Evolutionary conservation across 2,888 invertebrate species (phyloP).

Genomic region (Phymatocera aterrima): DNA sequence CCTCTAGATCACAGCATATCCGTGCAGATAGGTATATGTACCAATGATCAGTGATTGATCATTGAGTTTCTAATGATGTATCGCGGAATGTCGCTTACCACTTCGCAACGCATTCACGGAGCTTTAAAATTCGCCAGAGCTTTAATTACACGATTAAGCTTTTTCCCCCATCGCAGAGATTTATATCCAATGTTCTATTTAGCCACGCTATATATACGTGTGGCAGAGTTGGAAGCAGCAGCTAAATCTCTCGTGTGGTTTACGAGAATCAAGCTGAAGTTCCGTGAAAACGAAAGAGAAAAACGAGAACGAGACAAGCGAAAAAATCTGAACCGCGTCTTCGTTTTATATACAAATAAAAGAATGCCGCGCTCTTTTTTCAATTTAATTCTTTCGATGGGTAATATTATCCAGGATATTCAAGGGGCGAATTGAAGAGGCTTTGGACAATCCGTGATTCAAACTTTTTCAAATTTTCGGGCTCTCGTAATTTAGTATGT

Average conservation of each 20-base stretch:
- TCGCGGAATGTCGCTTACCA: background rate
- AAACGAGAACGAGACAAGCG: too few relatives aligned
- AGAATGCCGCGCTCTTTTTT: background rate
- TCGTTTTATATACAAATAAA: background rate
- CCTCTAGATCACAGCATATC: background rate
- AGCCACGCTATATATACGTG: background rate
- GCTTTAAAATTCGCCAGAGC: background rate
- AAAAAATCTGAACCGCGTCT: background rate
- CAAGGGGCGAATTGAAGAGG: background rate
- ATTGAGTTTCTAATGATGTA: background rate
- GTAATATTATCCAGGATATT: background rate
- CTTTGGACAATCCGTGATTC: background rate
- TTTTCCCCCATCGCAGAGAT: conserved; percentile 13
- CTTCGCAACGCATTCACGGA: background rate
- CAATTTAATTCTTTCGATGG: background rate
- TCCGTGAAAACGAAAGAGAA: background rate
- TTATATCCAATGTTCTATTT: background rate
- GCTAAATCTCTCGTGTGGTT: conserved; percentile 31
- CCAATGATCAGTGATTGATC: background rate
- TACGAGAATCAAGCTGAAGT: conserved; percentile 21
- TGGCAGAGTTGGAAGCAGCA: background rate
- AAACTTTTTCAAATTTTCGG: conserved; percentile 21
- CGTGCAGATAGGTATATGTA: background rate
- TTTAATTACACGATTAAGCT: background rate
- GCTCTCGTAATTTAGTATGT: conserved; percentile 13